These are phyloP conservation scores for Zeugodacus cucurbitae DNA, from an alignment of 1,140 invertebrate genomes.

Conservation along the genomic window DNA sequence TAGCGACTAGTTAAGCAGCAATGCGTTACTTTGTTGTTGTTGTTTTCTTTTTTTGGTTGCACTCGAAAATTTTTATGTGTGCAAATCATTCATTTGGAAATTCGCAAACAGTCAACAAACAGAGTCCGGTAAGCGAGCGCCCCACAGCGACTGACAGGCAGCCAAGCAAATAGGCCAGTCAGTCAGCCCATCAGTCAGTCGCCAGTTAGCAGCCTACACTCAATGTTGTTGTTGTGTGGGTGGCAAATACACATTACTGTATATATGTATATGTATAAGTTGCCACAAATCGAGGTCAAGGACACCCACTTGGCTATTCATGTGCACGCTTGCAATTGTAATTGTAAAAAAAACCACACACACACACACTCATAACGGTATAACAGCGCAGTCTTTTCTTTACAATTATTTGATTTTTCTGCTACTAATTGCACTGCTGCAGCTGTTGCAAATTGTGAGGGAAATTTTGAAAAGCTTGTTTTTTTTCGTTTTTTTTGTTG, in stretches of 20 bases:
- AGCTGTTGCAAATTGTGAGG: neutral
- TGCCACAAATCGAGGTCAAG: conserved; percentile 20
- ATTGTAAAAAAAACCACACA: conserved; percentile 6
- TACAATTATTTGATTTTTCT: conserved; percentile 24
- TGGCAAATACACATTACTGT: neutral
- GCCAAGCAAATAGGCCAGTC: neutral
- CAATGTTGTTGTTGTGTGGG: neutral
- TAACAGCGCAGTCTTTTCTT: neutral
- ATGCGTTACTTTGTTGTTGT: too few species aligned
- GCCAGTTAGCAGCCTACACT: neutral
- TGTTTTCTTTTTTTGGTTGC: neutral
- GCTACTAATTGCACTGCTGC: conserved; percentile 30
- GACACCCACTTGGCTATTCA: neutral
- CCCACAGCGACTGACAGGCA: neutral
- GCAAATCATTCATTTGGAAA: conserved; percentile 26
- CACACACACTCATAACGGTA: neutral
- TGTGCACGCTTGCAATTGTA: neutral
- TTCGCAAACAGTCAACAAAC: neutral
- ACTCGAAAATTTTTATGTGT: conserved; percentile 30
- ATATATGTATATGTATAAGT: neutral
- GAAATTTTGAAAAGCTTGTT: neutral
- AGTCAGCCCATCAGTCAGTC: neutral
- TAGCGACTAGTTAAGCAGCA: neutral
- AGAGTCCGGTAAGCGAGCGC: neutral
- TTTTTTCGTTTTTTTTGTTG: neutral